phyloP scores from a whole-genome alignment of 2,113 vertebrate genomes.

The Edolisoma coerulescens region DNA sequence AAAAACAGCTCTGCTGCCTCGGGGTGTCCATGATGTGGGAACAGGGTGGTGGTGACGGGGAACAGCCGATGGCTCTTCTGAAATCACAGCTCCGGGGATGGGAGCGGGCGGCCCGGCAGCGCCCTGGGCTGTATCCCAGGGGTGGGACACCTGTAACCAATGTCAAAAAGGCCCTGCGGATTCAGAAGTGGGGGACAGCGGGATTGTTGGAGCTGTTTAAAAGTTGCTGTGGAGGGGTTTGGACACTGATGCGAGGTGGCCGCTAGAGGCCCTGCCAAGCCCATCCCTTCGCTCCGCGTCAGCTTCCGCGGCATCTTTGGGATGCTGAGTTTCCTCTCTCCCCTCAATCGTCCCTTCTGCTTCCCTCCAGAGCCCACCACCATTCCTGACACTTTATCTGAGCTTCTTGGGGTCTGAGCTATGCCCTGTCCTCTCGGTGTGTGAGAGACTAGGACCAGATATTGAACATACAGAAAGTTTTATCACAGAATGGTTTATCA shows the following conservation, averaged over 20 bases:
- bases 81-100: not conserved
- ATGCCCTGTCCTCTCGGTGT: rapidly evolving
- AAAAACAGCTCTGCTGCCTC: not conserved
- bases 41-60: not conserved
- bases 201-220: rapidly evolving
- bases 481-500: no score
- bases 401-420: rapidly evolving
- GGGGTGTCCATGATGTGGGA: not conserved
- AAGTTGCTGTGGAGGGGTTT: not conserved
- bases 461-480: rapidly evolving
- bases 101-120: not conserved
- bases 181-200: rapidly evolving
- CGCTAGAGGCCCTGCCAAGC: constrained; percentile 37
- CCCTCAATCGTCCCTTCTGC: rapidly evolving
- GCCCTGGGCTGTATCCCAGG: not conserved
- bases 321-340: not conserved
- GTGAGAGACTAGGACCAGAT: not conserved
- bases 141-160: rapidly evolving
- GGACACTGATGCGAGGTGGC: not conserved
- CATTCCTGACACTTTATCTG: rapidly evolving
- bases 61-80: not conserved
- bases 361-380: not conserved
- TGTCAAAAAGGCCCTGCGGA: rapidly evolving
- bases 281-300: rapidly evolving
- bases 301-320: rapidly evolving